Percentiles rank a stretch among this genome's conserved stretches.
Evolutionary conservation across 2,797 vertebrate species (phyloP).

Genomic region (Hyperoplus lanceolatus): DNA sequence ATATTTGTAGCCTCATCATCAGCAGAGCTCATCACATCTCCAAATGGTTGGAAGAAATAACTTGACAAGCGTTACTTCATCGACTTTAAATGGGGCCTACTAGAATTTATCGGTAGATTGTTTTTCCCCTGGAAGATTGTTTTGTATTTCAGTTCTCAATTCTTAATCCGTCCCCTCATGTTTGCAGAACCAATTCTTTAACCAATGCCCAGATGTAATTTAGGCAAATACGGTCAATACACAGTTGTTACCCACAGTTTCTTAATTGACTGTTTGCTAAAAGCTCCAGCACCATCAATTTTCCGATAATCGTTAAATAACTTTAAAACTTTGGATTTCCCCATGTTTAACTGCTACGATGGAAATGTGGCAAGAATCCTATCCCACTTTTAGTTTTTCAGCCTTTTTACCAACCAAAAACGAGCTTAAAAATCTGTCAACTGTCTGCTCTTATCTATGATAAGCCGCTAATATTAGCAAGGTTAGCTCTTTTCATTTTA

Average conservation of each 20-base stretch:
- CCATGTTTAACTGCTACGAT: no score
- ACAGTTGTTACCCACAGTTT: not conserved
- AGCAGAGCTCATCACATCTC: slow-evolving; percentile 21
- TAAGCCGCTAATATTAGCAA: no score
- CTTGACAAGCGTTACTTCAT: slow-evolving; percentile 19
- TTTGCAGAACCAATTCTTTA: slow-evolving; percentile 20
- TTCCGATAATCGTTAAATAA: not conserved
- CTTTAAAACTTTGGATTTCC: not conserved
- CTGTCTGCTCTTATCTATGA: no score
- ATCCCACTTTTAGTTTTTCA: not conserved
- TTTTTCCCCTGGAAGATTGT: slow-evolving; percentile 2
- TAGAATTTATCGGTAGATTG: slow-evolving; percentile 11
- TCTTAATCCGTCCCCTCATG: slow-evolving; percentile 11
- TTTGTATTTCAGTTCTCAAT: slow-evolving; percentile 7
- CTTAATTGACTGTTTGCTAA: not conserved
- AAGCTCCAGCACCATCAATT: not conserved
- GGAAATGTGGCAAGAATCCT: not conserved
- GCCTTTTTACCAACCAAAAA: not conserved
- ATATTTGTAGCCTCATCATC: slow-evolving; percentile 42
- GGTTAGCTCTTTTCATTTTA: no score
- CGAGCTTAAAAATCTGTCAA: no score
- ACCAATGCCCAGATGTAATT: slow-evolving; percentile 4
- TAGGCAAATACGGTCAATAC: not conserved
- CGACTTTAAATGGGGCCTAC: no score
- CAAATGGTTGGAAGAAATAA: slow-evolving; percentile 36